Evolutionary conservation across 1,140 invertebrate species (phyloP).

Genomic region (Atta cephalotes): DNA sequence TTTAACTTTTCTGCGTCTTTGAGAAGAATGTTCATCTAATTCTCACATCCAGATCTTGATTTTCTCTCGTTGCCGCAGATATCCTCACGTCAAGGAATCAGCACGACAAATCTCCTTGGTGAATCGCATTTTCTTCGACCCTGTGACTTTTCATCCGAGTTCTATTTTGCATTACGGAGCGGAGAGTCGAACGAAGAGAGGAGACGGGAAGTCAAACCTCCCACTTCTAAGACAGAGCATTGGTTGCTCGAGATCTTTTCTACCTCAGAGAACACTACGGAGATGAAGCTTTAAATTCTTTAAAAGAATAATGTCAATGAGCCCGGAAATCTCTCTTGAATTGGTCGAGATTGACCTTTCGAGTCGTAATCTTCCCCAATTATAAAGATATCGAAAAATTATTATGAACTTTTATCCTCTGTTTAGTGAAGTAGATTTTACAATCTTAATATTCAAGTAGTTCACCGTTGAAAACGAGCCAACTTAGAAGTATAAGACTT

Average conservation of each 20-base stretch:
- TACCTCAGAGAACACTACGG: conserved; percentile 28
- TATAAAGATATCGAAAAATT: conserved; percentile 57
- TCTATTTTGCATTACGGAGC: conserved; percentile 58
- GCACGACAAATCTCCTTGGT: conserved; percentile 43
- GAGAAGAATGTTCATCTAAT: conserved; percentile 1
- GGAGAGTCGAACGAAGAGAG: conserved; percentile 11
- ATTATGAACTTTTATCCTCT: conserved; percentile 15
- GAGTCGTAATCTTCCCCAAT: conserved; percentile 41
- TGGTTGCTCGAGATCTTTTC: conserved; percentile 24
- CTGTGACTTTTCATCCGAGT: conserved; percentile 53
- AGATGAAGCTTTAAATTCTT: conserved; percentile 42
- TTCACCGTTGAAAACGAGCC: neutral
- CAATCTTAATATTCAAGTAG: conserved; percentile 7
- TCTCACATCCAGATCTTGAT: conserved; percentile 24
- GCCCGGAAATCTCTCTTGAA: conserved; percentile 43
- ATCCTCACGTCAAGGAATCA: conserved; percentile 33
- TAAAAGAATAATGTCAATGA: conserved; percentile 54
- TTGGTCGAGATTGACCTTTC: conserved; percentile 50
- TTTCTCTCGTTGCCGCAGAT: conserved; percentile 38
- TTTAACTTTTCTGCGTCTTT: neutral
- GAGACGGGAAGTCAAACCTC: neutral
- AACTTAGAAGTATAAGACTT: neutral
- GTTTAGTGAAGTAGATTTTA: conserved; percentile 34
- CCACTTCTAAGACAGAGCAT: conserved; percentile 46
- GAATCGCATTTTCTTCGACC: conserved; percentile 56